These are phyloP conservation scores for Brenthis daphne DNA, from an alignment of 2,888 invertebrate genomes.

Conservation along the genomic window DNA sequence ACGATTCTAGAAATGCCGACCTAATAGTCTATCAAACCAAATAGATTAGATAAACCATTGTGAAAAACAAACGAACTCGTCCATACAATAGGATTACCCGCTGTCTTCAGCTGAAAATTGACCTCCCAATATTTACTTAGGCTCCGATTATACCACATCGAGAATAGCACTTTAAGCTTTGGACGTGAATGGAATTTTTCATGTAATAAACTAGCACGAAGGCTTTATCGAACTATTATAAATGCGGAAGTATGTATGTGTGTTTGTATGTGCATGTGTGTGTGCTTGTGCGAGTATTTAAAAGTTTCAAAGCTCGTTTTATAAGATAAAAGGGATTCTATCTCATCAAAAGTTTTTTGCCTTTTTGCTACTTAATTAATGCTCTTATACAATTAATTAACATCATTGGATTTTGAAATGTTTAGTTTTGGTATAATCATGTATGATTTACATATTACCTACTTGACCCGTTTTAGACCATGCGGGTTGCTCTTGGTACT, in stretches of 20 bases:
- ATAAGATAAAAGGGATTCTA: too few relatives aligned
- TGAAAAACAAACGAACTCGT: slow-evolving; percentile 24
- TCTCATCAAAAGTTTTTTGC: background rate
- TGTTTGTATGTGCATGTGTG: too few relatives aligned
- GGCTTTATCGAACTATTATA: background rate
- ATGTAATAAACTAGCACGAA: background rate
- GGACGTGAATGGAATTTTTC: slow-evolving; percentile 31
- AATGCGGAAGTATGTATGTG: too few relatives aligned
- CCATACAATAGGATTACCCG: slow-evolving; percentile 35
- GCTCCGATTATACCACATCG: slow-evolving; percentile 35
- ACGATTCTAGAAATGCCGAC: slow-evolving; percentile 65
- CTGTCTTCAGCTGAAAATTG: slow-evolving; percentile 36
- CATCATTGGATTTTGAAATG: too few relatives aligned
- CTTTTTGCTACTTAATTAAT: background rate
- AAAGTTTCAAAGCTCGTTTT: too few relatives aligned
- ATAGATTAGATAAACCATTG: slow-evolving; percentile 61
- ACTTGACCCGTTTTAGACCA: too few relatives aligned
- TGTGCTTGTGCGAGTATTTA: too few relatives aligned
- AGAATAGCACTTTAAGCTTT: slow-evolving; percentile 32
- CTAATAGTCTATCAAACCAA: slow-evolving; percentile 70
- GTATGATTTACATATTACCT: too few relatives aligned
- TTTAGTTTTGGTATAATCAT: too few relatives aligned
- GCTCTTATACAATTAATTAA: background rate
- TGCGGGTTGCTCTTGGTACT: too few relatives aligned
- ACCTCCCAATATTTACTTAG: slow-evolving; percentile 39